A percentile compares a stretch with the other conserved stretches of the same genome.
Conservation (phyloP, 2,797 vertebrate species). For the Nyctalus aviator region DNA sequence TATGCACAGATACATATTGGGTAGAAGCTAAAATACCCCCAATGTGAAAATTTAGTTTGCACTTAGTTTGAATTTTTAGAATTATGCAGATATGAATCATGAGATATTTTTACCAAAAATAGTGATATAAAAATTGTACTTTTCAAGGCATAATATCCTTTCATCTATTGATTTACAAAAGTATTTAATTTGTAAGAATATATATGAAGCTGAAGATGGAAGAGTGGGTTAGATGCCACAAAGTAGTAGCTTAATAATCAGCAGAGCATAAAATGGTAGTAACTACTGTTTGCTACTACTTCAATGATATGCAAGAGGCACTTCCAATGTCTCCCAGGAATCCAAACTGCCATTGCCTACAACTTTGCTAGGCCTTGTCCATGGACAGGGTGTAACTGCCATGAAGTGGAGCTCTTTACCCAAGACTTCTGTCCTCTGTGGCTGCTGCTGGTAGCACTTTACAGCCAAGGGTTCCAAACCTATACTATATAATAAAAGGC, state of each 20-base stretch:
- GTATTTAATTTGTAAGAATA: constrained; percentile 17
- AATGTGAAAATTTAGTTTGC: constrained; percentile 32
- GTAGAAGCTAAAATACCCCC: background rate
- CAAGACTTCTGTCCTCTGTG: background rate
- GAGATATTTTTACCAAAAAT: background rate
- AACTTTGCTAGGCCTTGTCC: background rate
- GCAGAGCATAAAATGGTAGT: background rate
- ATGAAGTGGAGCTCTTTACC: background rate
- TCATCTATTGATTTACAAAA: background rate
- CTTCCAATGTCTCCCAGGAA: background rate
- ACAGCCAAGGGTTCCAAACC: background rate
- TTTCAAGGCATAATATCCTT: background rate
- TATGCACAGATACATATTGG: background rate
- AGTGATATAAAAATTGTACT: background rate
- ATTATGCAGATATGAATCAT: constrained; percentile 30
- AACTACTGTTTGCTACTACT: constrained; percentile 19
- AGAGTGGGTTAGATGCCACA: background rate
- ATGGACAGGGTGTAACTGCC: too few relatives aligned
- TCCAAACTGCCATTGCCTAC: background rate
- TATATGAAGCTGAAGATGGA: background rate
- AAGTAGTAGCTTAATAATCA: background rate
- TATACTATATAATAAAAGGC: background rate
- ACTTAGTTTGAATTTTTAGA: constrained; percentile 51
- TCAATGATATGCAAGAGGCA: background rate
- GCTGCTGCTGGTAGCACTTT: background rate